Evolutionary conservation across 2,888 invertebrate genomes (phyloP), one percentile per base, ranked within the genome.

Genomic region (Hirtodrosophila cameraria): DNA sequence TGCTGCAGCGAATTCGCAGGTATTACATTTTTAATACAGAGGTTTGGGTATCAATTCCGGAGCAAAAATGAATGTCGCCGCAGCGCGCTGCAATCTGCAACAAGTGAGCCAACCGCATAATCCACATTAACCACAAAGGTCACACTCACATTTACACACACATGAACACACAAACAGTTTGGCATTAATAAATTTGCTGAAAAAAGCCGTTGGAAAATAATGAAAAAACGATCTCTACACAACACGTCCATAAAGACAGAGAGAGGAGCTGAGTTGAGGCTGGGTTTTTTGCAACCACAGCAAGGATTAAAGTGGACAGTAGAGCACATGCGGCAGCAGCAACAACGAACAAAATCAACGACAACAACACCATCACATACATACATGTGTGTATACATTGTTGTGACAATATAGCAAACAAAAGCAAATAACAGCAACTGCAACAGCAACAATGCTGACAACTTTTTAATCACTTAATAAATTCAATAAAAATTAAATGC

Each of bases 401-500:
- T 63, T 74, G 78, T 69, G 71, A 82, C 78, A 79, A 70, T 80
- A 66, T 77, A 82, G 64, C 70, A 79, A 85, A 82, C 86, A 78
- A 85, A 78, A 62, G 65, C 61, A 73, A 66, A 73, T 49, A 65
- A 43, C 63, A 23, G 43, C 38, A 33, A 15, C n/a, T n/a, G 5
- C 25, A 61, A 35, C 65, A 69, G 55, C 67, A 69, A 70, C 75
- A 78, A 75, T 82, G 65, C 74, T 41, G 89, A 87, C 89, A 89
- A 88, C 89, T 82, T 88, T 89, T 89, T 89, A 89, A 89, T 89
- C 89, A 89, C 88, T 89, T 89, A 89, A 89, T 89, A 88, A 89
- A 89, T 89, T 87, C 86, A 89, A 89, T 89, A 88, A 89, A 74
- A 89, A 89, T 89, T 88, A 89, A 89, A 88, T 89, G 89, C 82